These are phyloP conservation scores for Panopea generosa DNA, from an alignment of 2,888 invertebrate genomes.

Conservation along the genomic window DNA sequence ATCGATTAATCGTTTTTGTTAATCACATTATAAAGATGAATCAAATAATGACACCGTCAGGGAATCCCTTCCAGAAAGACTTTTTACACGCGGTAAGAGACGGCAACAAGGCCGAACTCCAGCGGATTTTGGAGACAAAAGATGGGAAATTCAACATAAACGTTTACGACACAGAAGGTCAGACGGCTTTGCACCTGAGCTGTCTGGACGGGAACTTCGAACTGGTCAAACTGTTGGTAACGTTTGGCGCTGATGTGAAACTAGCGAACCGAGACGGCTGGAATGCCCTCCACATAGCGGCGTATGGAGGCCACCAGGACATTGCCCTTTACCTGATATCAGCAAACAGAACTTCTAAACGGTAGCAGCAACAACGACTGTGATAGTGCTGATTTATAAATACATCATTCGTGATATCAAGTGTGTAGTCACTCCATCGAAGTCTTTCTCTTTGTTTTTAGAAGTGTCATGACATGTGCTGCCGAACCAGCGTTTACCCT, in stretches of 20 bases:
- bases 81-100: slow-evolving; percentile 83
- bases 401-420: too few relatives aligned
- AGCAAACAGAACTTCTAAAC: slow-evolving; percentile 59
- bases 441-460: slow-evolving; percentile 22
- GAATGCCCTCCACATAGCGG: slow-evolving; percentile 85
- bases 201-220: slow-evolving; percentile 85
- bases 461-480: too few relatives aligned
- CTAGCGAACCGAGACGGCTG: slow-evolving; percentile 85
- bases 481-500: too few relatives aligned
- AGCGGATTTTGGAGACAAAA: slow-evolving; percentile 81
- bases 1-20: too few relatives aligned
- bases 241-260: slow-evolving; percentile 85
- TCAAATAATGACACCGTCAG: slow-evolving; percentile 49
- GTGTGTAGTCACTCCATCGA: too few relatives aligned
- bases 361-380: slow-evolving; percentile 21
- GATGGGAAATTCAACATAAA: slow-evolving; percentile 84
- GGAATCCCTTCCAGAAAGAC: slow-evolving; percentile 77
- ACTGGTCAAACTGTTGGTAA: slow-evolving; percentile 85
- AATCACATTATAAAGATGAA: too few relatives aligned
- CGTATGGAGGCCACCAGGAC: slow-evolving; percentile 84
- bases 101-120: slow-evolving; percentile 82
- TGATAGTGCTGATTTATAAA: too few relatives aligned
- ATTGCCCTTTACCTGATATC: slow-evolving; percentile 81
- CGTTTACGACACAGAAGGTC: slow-evolving; percentile 84
- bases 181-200: slow-evolving; percentile 84